phyloP scores from a whole-genome alignment of 2,888 invertebrate species.

The Drosophila mettleri region DNA sequence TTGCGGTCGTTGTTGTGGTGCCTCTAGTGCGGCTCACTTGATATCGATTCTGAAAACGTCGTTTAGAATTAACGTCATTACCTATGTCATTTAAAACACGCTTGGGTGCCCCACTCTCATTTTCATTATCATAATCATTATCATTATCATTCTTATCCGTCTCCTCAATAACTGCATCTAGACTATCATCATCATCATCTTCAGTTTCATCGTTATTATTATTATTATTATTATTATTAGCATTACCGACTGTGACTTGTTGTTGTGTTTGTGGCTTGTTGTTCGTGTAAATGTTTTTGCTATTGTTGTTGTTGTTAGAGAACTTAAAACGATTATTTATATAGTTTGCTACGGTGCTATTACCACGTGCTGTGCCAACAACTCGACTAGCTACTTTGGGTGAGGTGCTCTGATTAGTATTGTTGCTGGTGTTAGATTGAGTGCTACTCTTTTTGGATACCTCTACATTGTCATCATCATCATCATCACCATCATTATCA shows the following conservation, averaged over 20 bases:
- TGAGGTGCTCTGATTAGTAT: conserved; percentile 50
- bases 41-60: conserved; percentile 85
- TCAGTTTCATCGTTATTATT: conserved; percentile 30
- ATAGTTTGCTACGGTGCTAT: conserved; percentile 83
- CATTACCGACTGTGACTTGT: conserved; percentile 52
- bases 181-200: conserved; percentile 46
- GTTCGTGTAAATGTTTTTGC: conserved; percentile 44
- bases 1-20: conserved; percentile 51
- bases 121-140: conserved; percentile 36
- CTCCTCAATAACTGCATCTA: conserved; percentile 37
- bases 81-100: conserved; percentile 66
- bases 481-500: conserved; percentile 14
- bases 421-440: conserved; percentile 36
- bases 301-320: conserved; percentile 34
- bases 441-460: conserved; percentile 39
- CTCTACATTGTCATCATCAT: conserved; percentile 34
- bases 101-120: conserved; percentile 51
- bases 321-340: conserved; percentile 71
- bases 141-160: conserved; percentile 36
- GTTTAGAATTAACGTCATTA: conserved; percentile 84
- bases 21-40: conserved; percentile 81
- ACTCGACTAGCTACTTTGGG: conserved; percentile 58
- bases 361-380: conserved; percentile 69
- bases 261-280: conserved; percentile 30
- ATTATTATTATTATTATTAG: conserved; percentile 51